Evolutionary conservation across 2,888 invertebrate species (phyloP), one percentile per base, ranked within the genome.

Genomic region (Polymixis flavicincta): DNA sequence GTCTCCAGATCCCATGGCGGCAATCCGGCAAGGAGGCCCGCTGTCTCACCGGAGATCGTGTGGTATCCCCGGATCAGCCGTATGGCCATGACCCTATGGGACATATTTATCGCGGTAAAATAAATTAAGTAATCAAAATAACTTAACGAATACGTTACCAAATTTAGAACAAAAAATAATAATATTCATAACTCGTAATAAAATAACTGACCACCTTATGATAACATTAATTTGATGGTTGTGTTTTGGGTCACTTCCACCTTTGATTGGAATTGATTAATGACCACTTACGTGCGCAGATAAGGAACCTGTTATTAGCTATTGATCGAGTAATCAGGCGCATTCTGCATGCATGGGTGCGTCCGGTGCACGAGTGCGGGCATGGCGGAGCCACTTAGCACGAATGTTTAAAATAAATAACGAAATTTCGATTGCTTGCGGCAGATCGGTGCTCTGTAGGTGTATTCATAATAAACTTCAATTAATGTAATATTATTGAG

Each of bases 251-350:
- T 55, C 72, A 76, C 52, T 65, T 55, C 60, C 32, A 67, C 67
- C n/a, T 66, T 67, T 50, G 60, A 81, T 80, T 74, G 70, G 54
- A 63, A 70, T 80, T 73, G 70, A 81, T 82, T 81, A 73, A 71
- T 71, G 60, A 68, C 59, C 78, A 78, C 71, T 82, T 64, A 66
- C 37, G 63, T 50, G 48, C 66, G 28, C 60, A 28, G 76, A 80
- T 83, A 74, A 83, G 61, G 25, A 69, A 69, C 71, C 68, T 71
- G 69, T 70, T 70, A 42, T 48, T 68, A 50, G 9, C 45, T 75
- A 75, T 61, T 28, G 75, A 54, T 54, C 17, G 54, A 54, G 54
- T 69, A 54, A 75, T 76, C 54, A 61, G 61, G 61, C 54, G 69
- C 76, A 61, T 50, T 55, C 14, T 68, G 60, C 60, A 75, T 69